phyloP scores from a whole-genome alignment of 2,797 vertebrate species.

The Ciconia nigra region DNA sequence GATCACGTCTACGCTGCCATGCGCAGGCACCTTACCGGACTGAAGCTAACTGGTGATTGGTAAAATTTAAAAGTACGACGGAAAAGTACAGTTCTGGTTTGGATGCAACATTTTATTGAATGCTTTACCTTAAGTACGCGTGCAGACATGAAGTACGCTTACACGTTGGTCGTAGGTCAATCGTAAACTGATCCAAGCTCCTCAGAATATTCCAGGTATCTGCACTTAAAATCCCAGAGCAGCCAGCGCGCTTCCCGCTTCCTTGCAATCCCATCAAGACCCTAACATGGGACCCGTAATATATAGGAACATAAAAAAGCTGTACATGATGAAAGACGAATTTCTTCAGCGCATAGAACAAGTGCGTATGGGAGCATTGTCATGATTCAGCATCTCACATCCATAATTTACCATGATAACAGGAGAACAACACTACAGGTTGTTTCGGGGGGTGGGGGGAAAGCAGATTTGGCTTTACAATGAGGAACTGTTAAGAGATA shows the following conservation, averaged over 20 bases:
- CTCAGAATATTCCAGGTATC: not conserved
- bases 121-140: accelerated
- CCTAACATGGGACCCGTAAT: accelerated
- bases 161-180: accelerated
- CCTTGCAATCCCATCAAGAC: not conserved
- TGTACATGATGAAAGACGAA: accelerated
- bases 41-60: accelerated
- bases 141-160: too few species aligned
- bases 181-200: not conserved
- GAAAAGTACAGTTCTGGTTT: not conserved
- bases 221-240: not conserved
- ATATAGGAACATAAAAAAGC: not conserved
- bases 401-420: not conserved
- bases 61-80: accelerated
- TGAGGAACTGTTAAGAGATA: not conserved
- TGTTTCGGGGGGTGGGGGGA: not conserved
- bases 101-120: not conserved
- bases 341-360: not conserved
- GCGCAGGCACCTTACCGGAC: accelerated
- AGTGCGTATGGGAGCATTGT: not conserved
- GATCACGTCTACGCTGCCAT: accelerated
- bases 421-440: not conserved
- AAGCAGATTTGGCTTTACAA: not conserved
- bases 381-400: not conserved
- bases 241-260: accelerated